Evolutionary conservation across 2,797 vertebrate genomes (phyloP), one percentile per base, ranked within the genome.

Genomic region (Tenualosa thibaudeaui): DNA sequence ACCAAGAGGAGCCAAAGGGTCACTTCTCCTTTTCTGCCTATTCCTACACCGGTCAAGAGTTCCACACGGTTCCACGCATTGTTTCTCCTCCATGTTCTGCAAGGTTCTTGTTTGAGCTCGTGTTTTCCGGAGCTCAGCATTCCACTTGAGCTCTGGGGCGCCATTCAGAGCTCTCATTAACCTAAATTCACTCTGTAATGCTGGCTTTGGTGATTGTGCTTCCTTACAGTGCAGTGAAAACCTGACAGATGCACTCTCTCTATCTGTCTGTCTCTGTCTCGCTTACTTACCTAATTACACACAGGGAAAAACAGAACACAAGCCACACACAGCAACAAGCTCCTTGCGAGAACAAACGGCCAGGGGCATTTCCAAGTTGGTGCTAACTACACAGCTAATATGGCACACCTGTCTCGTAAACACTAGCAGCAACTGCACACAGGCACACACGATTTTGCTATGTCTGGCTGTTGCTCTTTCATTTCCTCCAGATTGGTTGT

Each of bases 81-180:
- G 51, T 58, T 58, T 9, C n/a, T 24, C 10, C 65, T 17, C 13
- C 4, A 10, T 65, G 62, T 65, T 65, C 65, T 37, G 65, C 26
- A 5, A 13, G 31, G 26, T 71, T 37, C 65, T 71, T 15, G 26
- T 71, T 5, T 15, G 65, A 40, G 26, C 31, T 40, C 1, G 12
- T 71, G 65, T 40, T 71, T 31, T 37, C 65, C 0, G 26, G 3
- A 4, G 26, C 65, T 65, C 10, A 65, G 24, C 62, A 65, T 65
- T 65, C 62, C 62, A 31, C 24, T 37, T 17, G 65, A 71, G 58
- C 58, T 62, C 58, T 62, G 58, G 58, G 22, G 58, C n/a, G n/a
- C 58, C 58, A 62, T 62, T 62, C 58, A 24, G 58, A 62, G 58
- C 58, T 62, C 58, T 62, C 58, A 62, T 62, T 62, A 62, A 62